Evolutionary conservation across 2,888 invertebrate species (phyloP).

Genomic region (Drosophila rellima): DNA sequence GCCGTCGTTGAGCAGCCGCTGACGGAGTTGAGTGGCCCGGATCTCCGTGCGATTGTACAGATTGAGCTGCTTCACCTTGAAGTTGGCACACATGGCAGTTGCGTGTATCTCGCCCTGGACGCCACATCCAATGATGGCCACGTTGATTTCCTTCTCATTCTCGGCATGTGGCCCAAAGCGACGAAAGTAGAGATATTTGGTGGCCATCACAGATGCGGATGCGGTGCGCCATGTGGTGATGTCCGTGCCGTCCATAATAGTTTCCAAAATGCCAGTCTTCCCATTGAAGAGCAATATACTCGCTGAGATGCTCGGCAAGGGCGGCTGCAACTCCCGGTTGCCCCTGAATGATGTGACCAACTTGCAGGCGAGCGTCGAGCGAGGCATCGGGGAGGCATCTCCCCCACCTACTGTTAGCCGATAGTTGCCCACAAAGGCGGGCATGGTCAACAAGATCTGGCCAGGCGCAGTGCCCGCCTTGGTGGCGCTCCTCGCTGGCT

Average conservation of each 20-base stretch:
- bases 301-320: slow-evolving; percentile 85
- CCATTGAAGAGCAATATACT: slow-evolving; percentile 86
- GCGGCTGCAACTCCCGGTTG: slow-evolving; percentile 81
- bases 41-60: slow-evolving; percentile 87
- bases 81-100: slow-evolving; percentile 86
- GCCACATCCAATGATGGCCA: slow-evolving; percentile 87
- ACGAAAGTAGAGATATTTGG: slow-evolving; percentile 86
- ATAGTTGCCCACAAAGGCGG: slow-evolving; percentile 85
- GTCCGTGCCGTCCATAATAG: slow-evolving; percentile 86
- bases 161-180: slow-evolving; percentile 62
- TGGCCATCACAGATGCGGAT: slow-evolving; percentile 87
- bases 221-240: slow-evolving; percentile 88
- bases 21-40: slow-evolving; percentile 83
- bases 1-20: neutral
- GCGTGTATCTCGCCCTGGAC: slow-evolving; percentile 87
- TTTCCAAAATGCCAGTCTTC: slow-evolving; percentile 85
- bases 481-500: slow-evolving; percentile 83
- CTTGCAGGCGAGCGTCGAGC: slow-evolving; percentile 86
- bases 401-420: slow-evolving; percentile 50
- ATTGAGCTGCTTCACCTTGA: slow-evolving; percentile 86
- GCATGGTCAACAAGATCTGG: slow-evolving; percentile 86
- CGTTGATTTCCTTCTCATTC: slow-evolving; percentile 39
- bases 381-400: slow-evolving; percentile 57
- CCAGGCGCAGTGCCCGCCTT: slow-evolving; percentile 58
- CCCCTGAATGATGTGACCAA: slow-evolving; percentile 85